Evolutionary conservation across 2,888 invertebrate species (phyloP).

Genomic region (Hyles lineata): DNA sequence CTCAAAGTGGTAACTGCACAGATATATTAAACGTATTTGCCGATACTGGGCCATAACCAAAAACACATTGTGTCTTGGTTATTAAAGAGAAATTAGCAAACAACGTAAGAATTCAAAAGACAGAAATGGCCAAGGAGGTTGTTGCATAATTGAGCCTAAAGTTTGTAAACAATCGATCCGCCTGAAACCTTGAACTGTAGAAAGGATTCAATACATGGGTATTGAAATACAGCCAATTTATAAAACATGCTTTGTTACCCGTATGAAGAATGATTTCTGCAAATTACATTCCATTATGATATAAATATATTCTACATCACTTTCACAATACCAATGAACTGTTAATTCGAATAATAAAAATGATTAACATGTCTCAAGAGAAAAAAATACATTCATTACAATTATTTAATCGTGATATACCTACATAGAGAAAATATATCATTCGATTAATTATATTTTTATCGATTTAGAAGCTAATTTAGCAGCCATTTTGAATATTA

Average conservation of each 20-base stretch:
- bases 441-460: neutral
- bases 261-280: neutral
- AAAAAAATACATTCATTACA: neutral
- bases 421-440: no score
- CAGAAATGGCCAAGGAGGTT: neutral
- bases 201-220: conserved; percentile 15
- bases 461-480: neutral
- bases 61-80: neutral
- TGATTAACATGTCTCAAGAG: neutral
- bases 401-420: neutral
- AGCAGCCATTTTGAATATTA: neutral
- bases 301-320: neutral
- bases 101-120: neutral
- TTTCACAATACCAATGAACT: neutral
- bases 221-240: neutral
- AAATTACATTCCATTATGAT: neutral
- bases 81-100: neutral
- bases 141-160: neutral
- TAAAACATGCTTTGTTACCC: conserved; percentile 3
- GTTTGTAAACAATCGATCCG: neutral
- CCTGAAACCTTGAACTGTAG: neutral
- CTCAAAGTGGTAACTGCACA: no score
- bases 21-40: no score
- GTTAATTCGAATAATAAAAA: neutral
- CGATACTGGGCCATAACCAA: no score